These are phyloP conservation scores for Adoxophyes honmai DNA, from an alignment of 1,140 invertebrate genomes.

Conservation along the genomic window DNA sequence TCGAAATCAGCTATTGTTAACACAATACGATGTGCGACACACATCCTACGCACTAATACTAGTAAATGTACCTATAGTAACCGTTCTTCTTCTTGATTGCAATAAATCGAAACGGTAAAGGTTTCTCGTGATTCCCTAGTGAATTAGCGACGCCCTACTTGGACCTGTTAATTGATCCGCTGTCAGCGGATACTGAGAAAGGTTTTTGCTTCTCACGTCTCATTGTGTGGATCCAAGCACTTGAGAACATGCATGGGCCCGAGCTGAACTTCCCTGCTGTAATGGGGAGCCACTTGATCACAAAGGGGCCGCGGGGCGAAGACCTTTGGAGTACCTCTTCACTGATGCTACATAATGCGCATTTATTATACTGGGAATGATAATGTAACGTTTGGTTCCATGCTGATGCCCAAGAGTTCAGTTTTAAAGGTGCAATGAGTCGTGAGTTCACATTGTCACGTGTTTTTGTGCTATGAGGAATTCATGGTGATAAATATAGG, in stretches of 20 bases:
- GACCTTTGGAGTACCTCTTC: constrained; percentile 21
- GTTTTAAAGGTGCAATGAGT: too few species aligned
- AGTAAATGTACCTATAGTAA: too few species aligned
- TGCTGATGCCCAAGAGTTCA: background rate
- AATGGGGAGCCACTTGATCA: constrained; percentile 37
- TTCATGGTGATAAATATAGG: too few species aligned
- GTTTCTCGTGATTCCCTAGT: background rate
- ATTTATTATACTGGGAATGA: constrained; percentile 17
- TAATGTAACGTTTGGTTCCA: constrained; percentile 1
- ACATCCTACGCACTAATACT: too few species aligned
- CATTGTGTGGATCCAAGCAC: constrained; percentile 19
- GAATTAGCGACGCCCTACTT: background rate
- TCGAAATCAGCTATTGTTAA: too few species aligned
- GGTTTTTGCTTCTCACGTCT: constrained; percentile 9
- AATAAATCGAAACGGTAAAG: too few species aligned
- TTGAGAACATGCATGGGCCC: constrained; percentile 20
- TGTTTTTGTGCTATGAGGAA: too few species aligned
- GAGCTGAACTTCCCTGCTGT: constrained; percentile 16
- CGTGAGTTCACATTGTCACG: too few species aligned
- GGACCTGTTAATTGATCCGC: constrained; percentile 16
- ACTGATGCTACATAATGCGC: constrained; percentile 20
- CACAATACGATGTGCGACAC: too few species aligned
- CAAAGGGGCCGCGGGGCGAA: constrained; percentile 27
- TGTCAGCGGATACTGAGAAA: constrained; percentile 7
- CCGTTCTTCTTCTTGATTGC: too few species aligned